Conservation (phyloP, 2,888 invertebrate genomes). For the Abscondita cerata region DNA sequence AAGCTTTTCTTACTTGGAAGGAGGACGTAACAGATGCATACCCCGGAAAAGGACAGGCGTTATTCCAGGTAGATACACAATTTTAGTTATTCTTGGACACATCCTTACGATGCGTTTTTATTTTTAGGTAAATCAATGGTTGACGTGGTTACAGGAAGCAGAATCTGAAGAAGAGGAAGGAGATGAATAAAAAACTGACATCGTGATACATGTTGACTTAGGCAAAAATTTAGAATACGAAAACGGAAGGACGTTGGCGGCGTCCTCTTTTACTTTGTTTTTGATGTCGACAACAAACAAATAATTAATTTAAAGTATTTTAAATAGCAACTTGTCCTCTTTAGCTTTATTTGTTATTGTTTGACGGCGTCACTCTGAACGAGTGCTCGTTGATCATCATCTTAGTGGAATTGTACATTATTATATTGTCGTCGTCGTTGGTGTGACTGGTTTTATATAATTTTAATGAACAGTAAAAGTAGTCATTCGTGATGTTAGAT, state of each 20-base stretch:
- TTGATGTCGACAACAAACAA: slow-evolving; percentile 44
- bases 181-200: slow-evolving; percentile 59
- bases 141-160: slow-evolving; percentile 95
- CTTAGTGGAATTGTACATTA: slow-evolving; percentile 50
- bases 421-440: slow-evolving; percentile 38
- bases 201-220: slow-evolving; percentile 47
- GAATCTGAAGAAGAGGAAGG: slow-evolving; percentile 92
- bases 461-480: slow-evolving; percentile 44
- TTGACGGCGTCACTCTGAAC: slow-evolving; percentile 28
- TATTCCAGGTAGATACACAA: slow-evolving; percentile 78
- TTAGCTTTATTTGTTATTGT: slow-evolving; percentile 45
- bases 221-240: slow-evolving; percentile 50
- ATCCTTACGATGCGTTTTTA: slow-evolving; percentile 8
- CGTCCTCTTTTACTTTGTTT: slow-evolving; percentile 42
- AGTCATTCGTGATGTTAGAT: slow-evolving; percentile 46
- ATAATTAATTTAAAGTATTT: slow-evolving; percentile 43
- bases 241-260: slow-evolving; percentile 33
- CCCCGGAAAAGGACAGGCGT: slow-evolving; percentile 94
- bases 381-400: slow-evolving; percentile 36
- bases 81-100: slow-evolving; percentile 23
- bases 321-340: slow-evolving; percentile 43
- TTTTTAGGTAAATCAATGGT: slow-evolving; percentile 85
- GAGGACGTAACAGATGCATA: slow-evolving; percentile 96
- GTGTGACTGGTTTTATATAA: slow-evolving; percentile 46
- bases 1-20: slow-evolving; percentile 96